phyloP scores from a whole-genome alignment of 2,888 invertebrate species.

The Thera britannica region DNA sequence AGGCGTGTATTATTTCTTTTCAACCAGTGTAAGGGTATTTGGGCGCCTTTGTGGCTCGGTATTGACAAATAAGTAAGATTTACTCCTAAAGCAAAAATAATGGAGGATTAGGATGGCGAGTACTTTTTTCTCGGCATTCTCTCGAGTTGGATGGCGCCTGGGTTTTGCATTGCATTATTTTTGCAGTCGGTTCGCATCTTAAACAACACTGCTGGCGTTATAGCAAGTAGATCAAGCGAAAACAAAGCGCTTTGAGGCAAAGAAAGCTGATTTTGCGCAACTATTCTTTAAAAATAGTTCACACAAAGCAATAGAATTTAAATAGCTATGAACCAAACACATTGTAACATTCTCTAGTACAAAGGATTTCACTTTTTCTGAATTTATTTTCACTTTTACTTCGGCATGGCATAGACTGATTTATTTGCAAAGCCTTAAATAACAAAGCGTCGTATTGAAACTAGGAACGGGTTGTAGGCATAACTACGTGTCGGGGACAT shows the following conservation, averaged over 20 bases:
- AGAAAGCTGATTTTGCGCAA: constrained; percentile 70
- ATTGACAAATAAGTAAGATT: constrained; percentile 85
- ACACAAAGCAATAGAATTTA: constrained; percentile 56
- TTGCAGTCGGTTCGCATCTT: constrained; percentile 53
- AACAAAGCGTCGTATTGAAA: constrained; percentile 49
- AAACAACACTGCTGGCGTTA: constrained; percentile 62
- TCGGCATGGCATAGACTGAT: constrained; percentile 29
- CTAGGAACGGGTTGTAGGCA: constrained; percentile 76
- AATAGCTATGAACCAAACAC: constrained; percentile 42
- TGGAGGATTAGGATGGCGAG: constrained; percentile 76
- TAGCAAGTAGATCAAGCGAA: constrained; percentile 77
- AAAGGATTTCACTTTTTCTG: constrained; percentile 40
- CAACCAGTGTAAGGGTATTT: constrained; percentile 80
- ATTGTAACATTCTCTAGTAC: constrained; percentile 24
- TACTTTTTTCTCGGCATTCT: constrained; percentile 62
- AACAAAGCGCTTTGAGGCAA: constrained; percentile 61
- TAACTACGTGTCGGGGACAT: constrained; percentile 81
- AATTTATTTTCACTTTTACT: constrained; percentile 47
- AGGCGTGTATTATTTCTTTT: constrained; percentile 81
- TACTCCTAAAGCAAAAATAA: constrained; percentile 78
- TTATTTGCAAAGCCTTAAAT: constrained; percentile 37
- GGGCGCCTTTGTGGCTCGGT: constrained; percentile 81
- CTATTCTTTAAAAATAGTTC: constrained; percentile 54
- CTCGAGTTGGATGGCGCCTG: constrained; percentile 73
- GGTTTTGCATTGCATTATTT: constrained; percentile 71